Percentiles rank a stretch among this genome's conserved stretches.
These are phyloP conservation scores for Neopelma chrysocephalum DNA, from an alignment of 2,797 vertebrate genomes.

Conservation along the genomic window DNA sequence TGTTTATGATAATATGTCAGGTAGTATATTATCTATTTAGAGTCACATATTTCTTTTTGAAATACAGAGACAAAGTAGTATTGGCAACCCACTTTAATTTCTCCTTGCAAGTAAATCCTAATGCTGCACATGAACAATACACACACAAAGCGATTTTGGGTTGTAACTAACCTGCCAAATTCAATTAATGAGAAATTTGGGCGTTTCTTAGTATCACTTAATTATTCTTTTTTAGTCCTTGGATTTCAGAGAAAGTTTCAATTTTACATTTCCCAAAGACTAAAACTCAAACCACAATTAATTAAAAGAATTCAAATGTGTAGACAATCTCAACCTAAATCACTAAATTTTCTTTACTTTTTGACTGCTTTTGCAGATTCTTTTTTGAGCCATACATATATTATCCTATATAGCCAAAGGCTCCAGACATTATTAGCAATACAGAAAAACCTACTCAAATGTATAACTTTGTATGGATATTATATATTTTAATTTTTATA, in stretches of 20 bases:
- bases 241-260: not conserved
- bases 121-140: not conserved
- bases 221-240: not conserved
- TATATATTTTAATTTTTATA: not conserved
- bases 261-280: not conserved
- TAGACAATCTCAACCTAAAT: not conserved
- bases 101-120: not conserved
- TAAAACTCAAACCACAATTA: not conserved
- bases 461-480: not conserved
- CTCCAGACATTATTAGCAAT: not conserved
- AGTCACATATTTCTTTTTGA: not conserved
- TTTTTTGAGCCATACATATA: not conserved
- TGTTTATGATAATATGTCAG: not conserved
- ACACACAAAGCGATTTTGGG: not conserved
- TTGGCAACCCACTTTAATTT: not conserved
- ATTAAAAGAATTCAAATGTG: not conserved
- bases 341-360: not conserved
- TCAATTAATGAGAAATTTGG: not conserved
- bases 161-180: not conserved
- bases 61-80: not conserved
- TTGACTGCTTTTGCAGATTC: not conserved
- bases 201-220: not conserved
- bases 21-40: not conserved
- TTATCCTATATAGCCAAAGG: not conserved
- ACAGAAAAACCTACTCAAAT: not conserved